A percentile compares a stretch with the other conserved stretches of the same genome.
Conservation (phyloP, 1,140 invertebrate species). For the Bombyx mori region DNA sequence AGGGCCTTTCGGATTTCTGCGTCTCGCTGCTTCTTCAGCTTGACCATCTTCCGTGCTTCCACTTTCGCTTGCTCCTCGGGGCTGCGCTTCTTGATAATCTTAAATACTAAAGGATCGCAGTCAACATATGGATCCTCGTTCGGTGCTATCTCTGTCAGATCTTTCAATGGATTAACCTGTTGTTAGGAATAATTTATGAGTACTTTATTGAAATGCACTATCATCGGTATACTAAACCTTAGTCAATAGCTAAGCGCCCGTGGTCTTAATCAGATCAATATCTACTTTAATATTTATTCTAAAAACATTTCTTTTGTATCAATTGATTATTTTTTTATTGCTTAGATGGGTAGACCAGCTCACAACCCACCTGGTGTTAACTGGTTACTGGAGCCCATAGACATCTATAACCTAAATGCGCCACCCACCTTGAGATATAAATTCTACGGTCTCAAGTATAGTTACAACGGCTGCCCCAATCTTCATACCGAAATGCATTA, state of each 20-base stretch:
- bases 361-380: too few relatives aligned
- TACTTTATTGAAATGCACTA: too few relatives aligned
- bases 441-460: too few relatives aligned
- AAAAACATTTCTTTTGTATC: neutral
- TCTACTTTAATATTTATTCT: too few relatives aligned
- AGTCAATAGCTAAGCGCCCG: too few relatives aligned
- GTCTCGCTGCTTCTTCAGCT: constrained; percentile 55
- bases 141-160: constrained; percentile 59
- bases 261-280: too few relatives aligned
- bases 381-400: too few relatives aligned
- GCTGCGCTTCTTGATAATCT: constrained; percentile 70
- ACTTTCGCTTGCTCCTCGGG: constrained; percentile 62
- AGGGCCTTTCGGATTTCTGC: constrained; percentile 59
- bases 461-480: too few relatives aligned
- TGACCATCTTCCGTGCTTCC: constrained; percentile 57
- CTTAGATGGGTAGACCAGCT: neutral
- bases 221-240: too few relatives aligned
- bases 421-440: too few relatives aligned
- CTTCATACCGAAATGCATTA: too few relatives aligned
- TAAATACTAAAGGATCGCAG: constrained; percentile 72
- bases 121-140: constrained; percentile 73
- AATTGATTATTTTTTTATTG: neutral
- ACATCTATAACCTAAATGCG: too few relatives aligned
- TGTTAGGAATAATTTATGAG: constrained; percentile 8
- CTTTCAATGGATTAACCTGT: constrained; percentile 72